Evolutionary conservation across 2,113 vertebrate species (phyloP).

Genomic region (Nesospiza acunhae): DNA sequence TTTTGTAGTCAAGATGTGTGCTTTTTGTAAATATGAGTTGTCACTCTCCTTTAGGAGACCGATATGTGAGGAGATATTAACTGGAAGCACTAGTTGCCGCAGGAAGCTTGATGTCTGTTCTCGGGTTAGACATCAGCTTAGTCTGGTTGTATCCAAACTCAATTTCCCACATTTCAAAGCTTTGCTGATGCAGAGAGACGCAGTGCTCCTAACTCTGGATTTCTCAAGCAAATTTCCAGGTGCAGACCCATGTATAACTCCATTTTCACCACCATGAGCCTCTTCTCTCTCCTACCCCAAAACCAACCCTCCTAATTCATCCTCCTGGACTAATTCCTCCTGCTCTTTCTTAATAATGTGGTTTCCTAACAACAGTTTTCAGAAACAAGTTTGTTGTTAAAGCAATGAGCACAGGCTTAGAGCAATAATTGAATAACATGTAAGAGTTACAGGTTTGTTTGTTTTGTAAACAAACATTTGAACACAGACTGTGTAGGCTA

Average conservation of each 20-base stretch:
- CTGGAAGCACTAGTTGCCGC: neutral
- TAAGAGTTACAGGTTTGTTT: neutral
- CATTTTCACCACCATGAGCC: accelerated
- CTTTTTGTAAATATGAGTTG: neutral
- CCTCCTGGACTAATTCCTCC: neutral
- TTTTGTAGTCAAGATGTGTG: neutral
- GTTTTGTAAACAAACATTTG: slow-evolving; percentile 18
- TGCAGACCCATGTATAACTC: neutral
- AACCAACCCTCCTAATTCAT: neutral
- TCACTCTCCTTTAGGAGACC: neutral
- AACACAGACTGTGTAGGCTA: neutral
- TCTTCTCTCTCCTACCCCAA: neutral
- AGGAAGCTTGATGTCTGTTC: neutral
- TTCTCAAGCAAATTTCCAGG: neutral
- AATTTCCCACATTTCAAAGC: neutral
- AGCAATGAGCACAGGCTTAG: neutral
- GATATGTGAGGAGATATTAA: neutral
- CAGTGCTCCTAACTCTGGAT: neutral
- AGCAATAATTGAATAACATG: neutral
- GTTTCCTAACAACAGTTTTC: neutral
- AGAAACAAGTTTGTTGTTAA: neutral
- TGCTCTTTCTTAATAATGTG: neutral
- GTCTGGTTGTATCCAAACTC: neutral
- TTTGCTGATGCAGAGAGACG: neutral
- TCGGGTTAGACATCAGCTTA: neutral